Evolutionary conservation across 2,113 vertebrate genomes (phyloP).

Genomic region (Cololabis saira): DNA sequence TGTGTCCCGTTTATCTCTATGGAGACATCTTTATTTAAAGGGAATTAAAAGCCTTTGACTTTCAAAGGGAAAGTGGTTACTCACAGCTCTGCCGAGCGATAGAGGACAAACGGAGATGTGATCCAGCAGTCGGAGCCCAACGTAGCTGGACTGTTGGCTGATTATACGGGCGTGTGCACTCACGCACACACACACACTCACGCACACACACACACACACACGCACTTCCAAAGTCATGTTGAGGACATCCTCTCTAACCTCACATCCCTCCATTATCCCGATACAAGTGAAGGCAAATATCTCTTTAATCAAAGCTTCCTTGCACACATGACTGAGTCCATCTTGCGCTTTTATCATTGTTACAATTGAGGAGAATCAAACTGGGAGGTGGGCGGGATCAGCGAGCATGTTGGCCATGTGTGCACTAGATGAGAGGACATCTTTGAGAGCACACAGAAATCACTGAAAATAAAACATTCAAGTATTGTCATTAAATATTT

Average conservation of each 20-base stretch:
- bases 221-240: constrained; percentile 45
- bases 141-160: neutral
- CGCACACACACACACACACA: constrained; percentile 1
- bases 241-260: constrained; percentile 33
- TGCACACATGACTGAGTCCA: constrained; percentile 70
- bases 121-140: neutral
- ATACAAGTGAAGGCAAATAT: constrained; percentile 44
- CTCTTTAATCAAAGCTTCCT: constrained; percentile 76
- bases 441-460: neutral
- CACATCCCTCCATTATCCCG: constrained; percentile 55
- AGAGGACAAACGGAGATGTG: constrained; percentile 13
- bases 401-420: constrained; percentile 47
- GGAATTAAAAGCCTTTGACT: constrained; percentile 16
- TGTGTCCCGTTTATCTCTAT: constrained; percentile 8
- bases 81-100: constrained; percentile 21
- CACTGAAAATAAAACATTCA: constrained; percentile 3
- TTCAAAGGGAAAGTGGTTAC: constrained; percentile 42
- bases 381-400: neutral
- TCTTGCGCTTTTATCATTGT: constrained; percentile 58
- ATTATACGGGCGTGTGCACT: neutral
- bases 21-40: constrained; percentile 13
- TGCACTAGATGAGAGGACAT: constrained; percentile 1
- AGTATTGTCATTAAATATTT: neutral
- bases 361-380: constrained; percentile 58
- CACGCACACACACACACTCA: neutral